Base-by-base conservation (phyloP, 2,113 vertebrate genomes). In the Morone saxatilis region DNA sequence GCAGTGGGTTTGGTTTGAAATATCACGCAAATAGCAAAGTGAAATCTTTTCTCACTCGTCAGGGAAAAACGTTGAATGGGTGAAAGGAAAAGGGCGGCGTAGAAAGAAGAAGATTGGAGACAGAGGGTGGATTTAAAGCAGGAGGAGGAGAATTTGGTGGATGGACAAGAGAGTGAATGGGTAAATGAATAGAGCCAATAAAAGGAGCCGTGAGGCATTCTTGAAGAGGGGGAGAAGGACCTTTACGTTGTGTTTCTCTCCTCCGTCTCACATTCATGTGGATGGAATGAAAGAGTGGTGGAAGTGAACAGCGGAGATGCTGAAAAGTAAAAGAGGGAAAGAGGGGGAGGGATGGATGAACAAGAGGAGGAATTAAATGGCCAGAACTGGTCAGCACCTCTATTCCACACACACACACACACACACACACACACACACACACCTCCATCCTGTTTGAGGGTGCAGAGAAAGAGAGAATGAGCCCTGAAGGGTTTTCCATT, bases 381-480 rank as follows among this genome's bases (percentile, higher is more conserved):
- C 71, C 83, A 91, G 80, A 86, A 83, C 68, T 94, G 88, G 89
- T 91, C 89, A 89, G 83, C 75, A 80, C 62, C 91, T 61, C 65
- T 78, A 53, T 76, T 19, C 36, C 47, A 38, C 22, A 54, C 47
- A 61, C 19, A 54, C 53, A 63, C 62, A 47, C 62, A 72, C 60
- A 43, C 61, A 51, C 61, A 60, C 41, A 61, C 22, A 56, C 41
- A 41, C 57, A 71, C 9, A 60, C 5, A 10, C 54, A 61, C 43
- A 62, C 67, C 41, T 17, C 7, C 13, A 56, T 56, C 12, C 40
- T 70, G 36, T 76, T 59, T 45, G 36, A 50, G 69, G 17, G 79
- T 71, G 65, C 62, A 81, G 53, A 82, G 80, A 74, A 54, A 81
- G 59, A 63, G 68, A 89, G 65, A 88, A 60, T 83, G 67, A 80